Conservation (phyloP, 2,113 vertebrate genomes). For the Oriolus oriolus region DNA sequence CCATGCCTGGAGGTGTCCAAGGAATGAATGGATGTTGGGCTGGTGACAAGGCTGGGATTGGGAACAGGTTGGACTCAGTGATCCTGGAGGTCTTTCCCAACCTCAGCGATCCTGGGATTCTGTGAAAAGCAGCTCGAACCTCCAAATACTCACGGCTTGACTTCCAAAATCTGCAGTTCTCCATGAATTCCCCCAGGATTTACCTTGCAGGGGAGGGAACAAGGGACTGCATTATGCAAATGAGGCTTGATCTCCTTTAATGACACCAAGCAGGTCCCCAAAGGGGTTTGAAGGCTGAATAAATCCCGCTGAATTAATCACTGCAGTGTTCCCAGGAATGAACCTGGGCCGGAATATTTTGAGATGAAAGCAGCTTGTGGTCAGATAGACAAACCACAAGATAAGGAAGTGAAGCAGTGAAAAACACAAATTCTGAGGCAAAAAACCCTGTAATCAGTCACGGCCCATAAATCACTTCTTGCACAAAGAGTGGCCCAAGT, state of each 20-base stretch:
- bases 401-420: constrained; percentile 36
- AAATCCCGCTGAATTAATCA: constrained; percentile 18
- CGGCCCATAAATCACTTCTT: not conserved
- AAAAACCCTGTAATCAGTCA: not conserved
- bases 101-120: not conserved
- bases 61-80: not conserved
- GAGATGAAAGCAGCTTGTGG: constrained; percentile 37
- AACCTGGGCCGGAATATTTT: not conserved
- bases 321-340: not conserved
- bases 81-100: not conserved
- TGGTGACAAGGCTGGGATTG: not conserved
- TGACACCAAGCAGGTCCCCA: not conserved
- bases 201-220: not conserved
- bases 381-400: constrained; percentile 40
- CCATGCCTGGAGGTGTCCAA: not conserved
- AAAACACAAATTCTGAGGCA: constrained; percentile 2
- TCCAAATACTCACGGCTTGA: not conserved
- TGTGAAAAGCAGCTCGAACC: not conserved
- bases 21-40: fast-evolving
- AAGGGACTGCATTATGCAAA: not conserved
- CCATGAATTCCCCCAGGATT: not conserved
- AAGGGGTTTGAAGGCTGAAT: not conserved
- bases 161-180: not conserved
- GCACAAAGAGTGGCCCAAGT: not conserved
- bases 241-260: not conserved